Conservation (phyloP, 2,113 vertebrate genomes). For the Centropus unirufus region DNA sequence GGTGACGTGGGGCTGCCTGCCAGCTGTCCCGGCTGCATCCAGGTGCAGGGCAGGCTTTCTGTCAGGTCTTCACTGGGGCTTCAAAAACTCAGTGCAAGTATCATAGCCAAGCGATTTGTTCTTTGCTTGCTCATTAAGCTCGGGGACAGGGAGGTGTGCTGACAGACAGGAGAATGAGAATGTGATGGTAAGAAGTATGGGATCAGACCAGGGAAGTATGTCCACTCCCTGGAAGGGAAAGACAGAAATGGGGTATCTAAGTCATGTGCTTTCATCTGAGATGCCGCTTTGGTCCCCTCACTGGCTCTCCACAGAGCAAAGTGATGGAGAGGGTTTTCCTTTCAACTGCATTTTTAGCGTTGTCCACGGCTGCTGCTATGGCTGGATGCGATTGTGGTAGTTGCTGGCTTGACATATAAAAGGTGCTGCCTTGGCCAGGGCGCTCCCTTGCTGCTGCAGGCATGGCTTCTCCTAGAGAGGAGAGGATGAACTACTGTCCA, state of each 20-base stretch:
- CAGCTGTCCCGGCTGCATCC: rapidly evolving
- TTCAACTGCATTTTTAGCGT: rapidly evolving
- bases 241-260: rapidly evolving
- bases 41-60: background rate
- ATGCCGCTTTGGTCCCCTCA: rapidly evolving
- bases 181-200: background rate
- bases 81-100: background rate
- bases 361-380: rapidly evolving
- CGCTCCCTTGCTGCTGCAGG: rapidly evolving
- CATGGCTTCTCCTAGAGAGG: background rate
- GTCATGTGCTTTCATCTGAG: background rate
- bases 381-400: rapidly evolving
- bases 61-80: background rate
- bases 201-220: background rate
- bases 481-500: rapidly evolving
- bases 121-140: rapidly evolving
- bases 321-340: background rate
- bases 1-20: background rate
- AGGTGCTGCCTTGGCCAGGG: background rate
- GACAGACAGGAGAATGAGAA: background rate
- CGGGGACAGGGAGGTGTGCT: background rate
- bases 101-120: rapidly evolving
- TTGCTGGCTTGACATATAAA: rapidly evolving
- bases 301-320: background rate
- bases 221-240: background rate